phyloP scores from a whole-genome alignment of 1,140 invertebrate genomes.

The Drosophila orena region DNA sequence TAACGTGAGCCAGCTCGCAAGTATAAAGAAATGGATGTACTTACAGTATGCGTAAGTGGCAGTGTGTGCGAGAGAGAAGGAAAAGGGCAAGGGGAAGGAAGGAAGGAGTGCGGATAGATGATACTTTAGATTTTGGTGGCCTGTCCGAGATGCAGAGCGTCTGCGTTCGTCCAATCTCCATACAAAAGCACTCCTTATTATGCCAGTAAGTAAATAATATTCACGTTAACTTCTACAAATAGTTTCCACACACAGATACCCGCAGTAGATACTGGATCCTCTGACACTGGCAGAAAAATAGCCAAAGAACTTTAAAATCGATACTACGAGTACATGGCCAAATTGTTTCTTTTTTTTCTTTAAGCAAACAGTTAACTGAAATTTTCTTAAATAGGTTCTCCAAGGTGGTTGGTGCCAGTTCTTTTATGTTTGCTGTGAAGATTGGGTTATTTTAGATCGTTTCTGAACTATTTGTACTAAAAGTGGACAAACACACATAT shows the following conservation, averaged over 20 bases:
- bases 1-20: constrained; percentile 61
- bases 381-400: too few species aligned
- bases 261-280: neutral
- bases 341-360: too few species aligned
- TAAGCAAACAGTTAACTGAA: too few species aligned
- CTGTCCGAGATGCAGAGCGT: constrained; percentile 34
- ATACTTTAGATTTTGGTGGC: constrained; percentile 58
- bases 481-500: too few species aligned
- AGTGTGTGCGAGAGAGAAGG: constrained; percentile 1
- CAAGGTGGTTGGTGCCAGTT: too few species aligned
- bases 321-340: too few species aligned
- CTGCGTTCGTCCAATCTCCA: constrained; percentile 46
- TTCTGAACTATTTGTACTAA: too few species aligned
- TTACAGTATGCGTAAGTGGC: constrained; percentile 32
- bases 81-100: neutral
- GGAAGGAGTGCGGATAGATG: constrained; percentile 24
- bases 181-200: constrained; percentile 73
- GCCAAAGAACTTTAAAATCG: too few species aligned
- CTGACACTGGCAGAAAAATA: neutral
- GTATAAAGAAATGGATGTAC: constrained; percentile 66
- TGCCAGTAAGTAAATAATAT: constrained; percentile 81
- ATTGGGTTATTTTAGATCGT: too few species aligned
- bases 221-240: constrained; percentile 77
- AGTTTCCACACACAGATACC: constrained; percentile 21
- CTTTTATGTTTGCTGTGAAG: too few species aligned